These are phyloP conservation scores for Edolisoma coerulescens DNA, from an alignment of 2,113 vertebrate genomes.

Conservation along the genomic window DNA sequence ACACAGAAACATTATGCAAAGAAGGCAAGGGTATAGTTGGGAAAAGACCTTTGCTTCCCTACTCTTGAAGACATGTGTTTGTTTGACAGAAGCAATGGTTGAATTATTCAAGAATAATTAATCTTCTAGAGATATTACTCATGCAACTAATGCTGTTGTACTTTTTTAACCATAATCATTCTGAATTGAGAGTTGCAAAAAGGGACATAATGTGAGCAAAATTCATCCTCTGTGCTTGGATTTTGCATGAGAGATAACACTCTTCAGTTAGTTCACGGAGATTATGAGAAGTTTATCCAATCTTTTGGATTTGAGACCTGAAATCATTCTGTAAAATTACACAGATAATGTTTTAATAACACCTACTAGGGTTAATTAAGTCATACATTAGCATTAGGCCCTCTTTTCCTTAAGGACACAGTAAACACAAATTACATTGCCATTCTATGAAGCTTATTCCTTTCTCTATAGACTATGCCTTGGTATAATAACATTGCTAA, in stretches of 20 bases:
- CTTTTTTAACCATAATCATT: neutral
- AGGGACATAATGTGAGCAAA: neutral
- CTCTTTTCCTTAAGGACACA: neutral
- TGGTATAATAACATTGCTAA: neutral
- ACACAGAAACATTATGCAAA: neutral
- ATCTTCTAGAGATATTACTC: neutral
- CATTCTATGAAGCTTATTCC: neutral
- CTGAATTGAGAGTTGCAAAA: neutral
- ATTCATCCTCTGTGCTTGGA: accelerated
- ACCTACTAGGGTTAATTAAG: neutral
- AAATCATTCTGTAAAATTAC: neutral
- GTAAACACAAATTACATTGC: neutral
- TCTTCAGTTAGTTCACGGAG: neutral
- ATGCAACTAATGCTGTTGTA: neutral
- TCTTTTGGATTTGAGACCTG: neutral
- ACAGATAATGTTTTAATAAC: neutral
- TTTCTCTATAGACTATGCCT: neutral
- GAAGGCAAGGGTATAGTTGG: neutral
- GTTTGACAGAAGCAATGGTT: neutral
- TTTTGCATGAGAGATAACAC: neutral
- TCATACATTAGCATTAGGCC: neutral
- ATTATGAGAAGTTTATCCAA: neutral
- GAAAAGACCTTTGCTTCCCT: neutral
- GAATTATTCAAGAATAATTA: neutral
- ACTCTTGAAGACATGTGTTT: neutral